Conservation (phyloP, 2,113 vertebrate genomes). For the Panthera leo region DNA sequence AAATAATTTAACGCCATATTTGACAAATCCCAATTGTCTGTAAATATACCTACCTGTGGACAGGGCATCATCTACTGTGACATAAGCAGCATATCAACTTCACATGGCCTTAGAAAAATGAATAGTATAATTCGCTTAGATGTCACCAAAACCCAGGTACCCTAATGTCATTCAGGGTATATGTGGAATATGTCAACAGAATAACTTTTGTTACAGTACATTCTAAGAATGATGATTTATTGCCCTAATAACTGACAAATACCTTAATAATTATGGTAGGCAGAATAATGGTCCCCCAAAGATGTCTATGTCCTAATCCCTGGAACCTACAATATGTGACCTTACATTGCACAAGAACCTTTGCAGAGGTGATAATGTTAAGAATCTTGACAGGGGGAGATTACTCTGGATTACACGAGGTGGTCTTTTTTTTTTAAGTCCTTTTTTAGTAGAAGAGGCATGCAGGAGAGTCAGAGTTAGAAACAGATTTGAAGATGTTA, state of each 20-base stretch:
- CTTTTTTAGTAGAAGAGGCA: not conserved
- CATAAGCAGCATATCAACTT: not conserved
- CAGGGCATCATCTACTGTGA: not conserved
- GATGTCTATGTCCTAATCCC: not conserved
- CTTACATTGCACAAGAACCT: not conserved
- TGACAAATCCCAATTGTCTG: not conserved
- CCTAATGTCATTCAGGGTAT: not conserved
- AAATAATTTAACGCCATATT: not conserved
- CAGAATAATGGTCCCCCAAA: not conserved
- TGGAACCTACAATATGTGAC: not conserved
- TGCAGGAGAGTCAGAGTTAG: not conserved
- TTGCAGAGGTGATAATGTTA: not conserved
- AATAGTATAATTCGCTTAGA: not conserved
- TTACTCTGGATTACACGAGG: not conserved
- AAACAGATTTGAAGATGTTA: not conserved
- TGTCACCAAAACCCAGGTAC: not conserved
- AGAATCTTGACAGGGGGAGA: not conserved
- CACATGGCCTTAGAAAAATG: not conserved
- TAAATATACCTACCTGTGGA: not conserved
- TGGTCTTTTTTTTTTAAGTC: not conserved
- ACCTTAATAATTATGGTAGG: not conserved
- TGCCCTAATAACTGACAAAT: not conserved
- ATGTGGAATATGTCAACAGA: not conserved
- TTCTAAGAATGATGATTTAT: not conserved
- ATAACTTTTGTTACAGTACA: not conserved